Evolutionary conservation across 2,888 invertebrate genomes (phyloP).

Genomic region (Opisthograptis luteolata): DNA sequence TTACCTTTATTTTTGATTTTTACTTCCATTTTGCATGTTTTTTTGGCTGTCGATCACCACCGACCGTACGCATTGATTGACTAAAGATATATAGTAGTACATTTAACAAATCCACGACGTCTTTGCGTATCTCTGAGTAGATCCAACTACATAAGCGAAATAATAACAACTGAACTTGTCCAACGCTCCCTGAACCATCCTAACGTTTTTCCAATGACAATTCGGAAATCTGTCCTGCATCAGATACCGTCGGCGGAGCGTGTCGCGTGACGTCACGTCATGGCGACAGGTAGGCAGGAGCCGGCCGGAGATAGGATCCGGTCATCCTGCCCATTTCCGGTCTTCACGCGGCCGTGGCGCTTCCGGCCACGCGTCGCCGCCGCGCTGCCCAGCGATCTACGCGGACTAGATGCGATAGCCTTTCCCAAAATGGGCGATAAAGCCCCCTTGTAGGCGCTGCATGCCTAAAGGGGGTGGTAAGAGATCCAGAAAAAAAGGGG

Average conservation of each 20-base stretch:
- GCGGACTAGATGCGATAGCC: conserved; percentile 60
- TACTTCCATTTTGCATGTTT: too few relatives aligned
- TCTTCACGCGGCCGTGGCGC: conserved; percentile 85
- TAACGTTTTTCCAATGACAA: conserved; percentile 26
- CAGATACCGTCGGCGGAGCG: conserved; percentile 35
- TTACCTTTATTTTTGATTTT: too few relatives aligned
- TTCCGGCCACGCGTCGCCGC: conserved; percentile 82
- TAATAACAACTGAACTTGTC: conserved; percentile 1
- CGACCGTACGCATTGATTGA: too few relatives aligned
- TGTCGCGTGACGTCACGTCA: conserved; percentile 76
- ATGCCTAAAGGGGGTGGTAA: too few relatives aligned
- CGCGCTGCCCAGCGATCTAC: conserved; percentile 59
- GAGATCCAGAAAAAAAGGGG: too few relatives aligned
- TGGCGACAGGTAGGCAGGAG: conserved; percentile 78
- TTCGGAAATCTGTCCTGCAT: conserved; percentile 36
- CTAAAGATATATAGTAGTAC: too few relatives aligned
- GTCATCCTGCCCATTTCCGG: conserved; percentile 85
- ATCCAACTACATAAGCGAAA: neutral
- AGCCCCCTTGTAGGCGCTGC: too few relatives aligned
- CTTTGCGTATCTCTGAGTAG: too few relatives aligned
- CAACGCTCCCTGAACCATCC: conserved; percentile 11
- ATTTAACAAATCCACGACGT: too few relatives aligned
- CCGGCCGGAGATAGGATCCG: conserved; percentile 81
- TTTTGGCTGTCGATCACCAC: too few relatives aligned
- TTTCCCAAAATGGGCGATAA: too few relatives aligned